Evolutionary conservation across 2,888 invertebrate species (phyloP), one percentile per base, ranked within the genome.

Genomic region (Toxonevra muliebris): DNA sequence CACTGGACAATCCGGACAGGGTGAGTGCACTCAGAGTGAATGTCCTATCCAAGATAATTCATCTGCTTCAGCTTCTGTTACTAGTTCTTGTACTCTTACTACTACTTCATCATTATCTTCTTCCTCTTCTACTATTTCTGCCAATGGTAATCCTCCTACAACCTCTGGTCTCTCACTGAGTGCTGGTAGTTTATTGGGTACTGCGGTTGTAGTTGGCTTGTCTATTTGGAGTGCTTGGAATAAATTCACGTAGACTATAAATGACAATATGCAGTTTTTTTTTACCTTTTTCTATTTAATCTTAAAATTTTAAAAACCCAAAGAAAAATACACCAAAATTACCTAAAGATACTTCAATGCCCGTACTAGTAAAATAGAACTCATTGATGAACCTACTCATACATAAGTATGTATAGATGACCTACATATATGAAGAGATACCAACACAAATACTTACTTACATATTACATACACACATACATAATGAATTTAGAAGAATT

Each of bases 101-200:
- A 57, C 45, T 52, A n/a, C 66, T 59, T 8, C 74, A 70, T 69
- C 71, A 68, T 57, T 58, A 30, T 59, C 61, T 65, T 59, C 78
- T 69, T 71, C 76, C 69, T 72, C 75, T 61, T 53, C 67, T 63
- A 63, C 55, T 30, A 71, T 66, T 64, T 58, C 58, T 55, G 45
- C 59, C 73, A 71, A 75, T 76, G 40, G 9, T 13, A 54, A 53
- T 43, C 17, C 64, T 19, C 17, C 64, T 54, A 52, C 17, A 13
- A 52, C 63, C 64, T 50, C 58, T 13, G 71, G 75, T 65, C 65
- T 76, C 63, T 70, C 72, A 69, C 74, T 76, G 63, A 85, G 87
- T 76, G 87, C 87, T 85, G 87, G 87, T 74, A 77, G 75, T 73
- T 76, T 81, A 69, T 65, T 83, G 74, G 79, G 83, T 75, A 77